Conservation (phyloP, 2,888 invertebrate genomes). For the Dasypogon diadema region DNA sequence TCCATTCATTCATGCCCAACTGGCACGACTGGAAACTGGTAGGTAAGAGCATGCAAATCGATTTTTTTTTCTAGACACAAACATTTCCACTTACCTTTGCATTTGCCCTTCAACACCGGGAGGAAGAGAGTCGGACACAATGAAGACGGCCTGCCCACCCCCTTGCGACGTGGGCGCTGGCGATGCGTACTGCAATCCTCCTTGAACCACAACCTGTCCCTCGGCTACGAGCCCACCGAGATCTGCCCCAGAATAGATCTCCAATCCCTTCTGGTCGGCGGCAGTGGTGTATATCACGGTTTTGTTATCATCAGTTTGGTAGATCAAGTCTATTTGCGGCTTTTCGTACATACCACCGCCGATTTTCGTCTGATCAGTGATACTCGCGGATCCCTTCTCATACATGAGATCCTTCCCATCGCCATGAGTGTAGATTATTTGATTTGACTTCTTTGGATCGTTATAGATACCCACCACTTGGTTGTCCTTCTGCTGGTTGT, state of each 20-base stretch:
- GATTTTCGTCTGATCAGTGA: conserved; percentile 50
- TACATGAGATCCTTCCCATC: conserved; percentile 68
- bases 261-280: conserved; percentile 82
- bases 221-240: conserved; percentile 67
- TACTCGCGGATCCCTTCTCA: conserved; percentile 48
- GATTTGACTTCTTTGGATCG: conserved; percentile 66
- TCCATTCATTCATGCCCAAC: neutral
- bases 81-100: conserved; percentile 65
- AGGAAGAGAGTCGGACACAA: conserved; percentile 65
- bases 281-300: conserved; percentile 86
- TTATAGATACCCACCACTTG: conserved; percentile 66
- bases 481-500: conserved; percentile 43
- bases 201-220: conserved; percentile 67
- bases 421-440: conserved; percentile 69
- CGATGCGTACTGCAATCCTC: conserved; percentile 67
- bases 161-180: conserved; percentile 60
- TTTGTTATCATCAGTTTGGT: conserved; percentile 82
- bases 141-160: conserved; percentile 68
- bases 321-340: conserved; percentile 81
- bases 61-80: neutral
- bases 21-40: too few species aligned
- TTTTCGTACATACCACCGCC: conserved; percentile 55
- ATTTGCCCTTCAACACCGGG: conserved; percentile 66
- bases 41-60: neutral
- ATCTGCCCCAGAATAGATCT: conserved; percentile 72